Percentiles rank a stretch among this genome's conserved stretches.
phyloP scores from a whole-genome alignment of 2,797 vertebrate genomes.

The Acanthis flammea region DNA sequence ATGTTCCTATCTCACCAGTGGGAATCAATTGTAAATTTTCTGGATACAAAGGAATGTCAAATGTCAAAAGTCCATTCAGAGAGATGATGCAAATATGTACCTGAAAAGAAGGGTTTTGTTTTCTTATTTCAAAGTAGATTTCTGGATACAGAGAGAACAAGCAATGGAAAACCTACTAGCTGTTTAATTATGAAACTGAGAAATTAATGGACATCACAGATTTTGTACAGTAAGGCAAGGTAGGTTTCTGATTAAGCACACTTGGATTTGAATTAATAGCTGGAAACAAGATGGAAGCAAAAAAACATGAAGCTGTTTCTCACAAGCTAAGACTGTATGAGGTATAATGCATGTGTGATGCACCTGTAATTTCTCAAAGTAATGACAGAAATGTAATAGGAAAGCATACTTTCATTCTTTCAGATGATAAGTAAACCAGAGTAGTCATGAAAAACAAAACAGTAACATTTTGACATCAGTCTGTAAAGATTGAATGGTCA shows the following conservation, averaged over 20 bases:
- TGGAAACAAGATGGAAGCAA: constrained; percentile 29
- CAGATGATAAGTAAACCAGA: neutral
- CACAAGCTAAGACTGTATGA: neutral
- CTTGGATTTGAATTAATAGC: constrained; percentile 3
- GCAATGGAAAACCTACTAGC: constrained; percentile 15
- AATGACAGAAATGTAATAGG: neutral
- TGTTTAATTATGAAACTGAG: constrained; percentile 51
- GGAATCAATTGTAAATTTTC: constrained; percentile 19
- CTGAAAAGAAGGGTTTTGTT: constrained; percentile 5
- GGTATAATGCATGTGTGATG: neutral
- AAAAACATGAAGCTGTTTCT: constrained; percentile 1
- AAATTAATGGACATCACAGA: constrained; percentile 43
- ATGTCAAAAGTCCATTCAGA: neutral
- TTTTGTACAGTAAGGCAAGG: constrained; percentile 6
- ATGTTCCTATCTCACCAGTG: neutral
- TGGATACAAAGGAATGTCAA: neutral
- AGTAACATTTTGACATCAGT: neutral
- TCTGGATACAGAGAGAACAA: constrained; percentile 47
- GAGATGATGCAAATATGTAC: neutral
- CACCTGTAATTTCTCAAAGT: neutral
- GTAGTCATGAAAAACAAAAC: neutral
- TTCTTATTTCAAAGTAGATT: constrained; percentile 52
- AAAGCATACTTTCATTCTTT: neutral
- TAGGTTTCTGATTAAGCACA: constrained; percentile 12
- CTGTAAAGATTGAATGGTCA: neutral